phyloP scores from a whole-genome alignment of 2,797 vertebrate genomes.

The Loriculus beryllinus region DNA sequence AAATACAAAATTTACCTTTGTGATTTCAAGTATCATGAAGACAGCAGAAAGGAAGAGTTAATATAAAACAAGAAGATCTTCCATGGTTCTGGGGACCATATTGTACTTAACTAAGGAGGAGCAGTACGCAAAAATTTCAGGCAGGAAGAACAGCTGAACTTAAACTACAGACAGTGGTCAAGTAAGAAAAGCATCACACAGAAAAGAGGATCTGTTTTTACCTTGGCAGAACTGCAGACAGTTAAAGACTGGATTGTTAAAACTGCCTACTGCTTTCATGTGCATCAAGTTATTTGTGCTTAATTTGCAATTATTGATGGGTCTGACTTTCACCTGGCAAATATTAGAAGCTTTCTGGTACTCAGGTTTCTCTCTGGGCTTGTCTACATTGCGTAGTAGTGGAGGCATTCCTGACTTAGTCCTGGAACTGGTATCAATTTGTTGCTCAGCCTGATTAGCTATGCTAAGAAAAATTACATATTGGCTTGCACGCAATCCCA shows the following conservation, averaged over 20 bases:
- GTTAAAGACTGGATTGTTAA: background rate
- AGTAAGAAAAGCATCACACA: background rate
- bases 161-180: background rate
- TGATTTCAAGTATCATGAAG: background rate
- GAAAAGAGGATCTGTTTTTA: background rate
- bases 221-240: background rate
- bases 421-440: background rate
- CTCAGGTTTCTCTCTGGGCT: background rate
- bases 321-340: background rate
- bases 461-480: background rate
- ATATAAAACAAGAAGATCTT: background rate
- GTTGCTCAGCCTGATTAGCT: background rate
- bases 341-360: background rate
- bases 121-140: background rate
- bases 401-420: background rate
- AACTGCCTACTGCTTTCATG: background rate
- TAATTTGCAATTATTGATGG: background rate
- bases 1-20: background rate
- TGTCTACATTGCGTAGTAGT: background rate
- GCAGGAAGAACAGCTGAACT: background rate
- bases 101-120: background rate
- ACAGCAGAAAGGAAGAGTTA: background rate
- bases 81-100: background rate
- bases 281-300: background rate
- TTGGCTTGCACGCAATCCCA: background rate